Base-by-base conservation (phyloP, 2,888 invertebrate genomes). In the Ichneumoninae sp. region DNA sequence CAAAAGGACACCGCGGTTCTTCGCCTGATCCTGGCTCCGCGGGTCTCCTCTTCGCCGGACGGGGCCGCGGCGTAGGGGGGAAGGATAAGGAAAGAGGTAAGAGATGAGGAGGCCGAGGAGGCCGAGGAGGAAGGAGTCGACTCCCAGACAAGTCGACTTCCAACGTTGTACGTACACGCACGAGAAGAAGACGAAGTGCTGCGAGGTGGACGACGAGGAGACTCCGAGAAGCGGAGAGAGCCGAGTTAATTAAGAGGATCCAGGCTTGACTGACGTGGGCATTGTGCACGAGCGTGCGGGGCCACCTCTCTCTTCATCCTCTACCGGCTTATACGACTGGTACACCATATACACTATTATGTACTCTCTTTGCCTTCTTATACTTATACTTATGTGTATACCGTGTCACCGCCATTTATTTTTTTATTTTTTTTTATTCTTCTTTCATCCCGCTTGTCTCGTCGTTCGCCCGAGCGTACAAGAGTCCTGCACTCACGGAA, bases 221-320 rank as follows among this genome's bases (percentile, higher is more conserved):
- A 77, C 81, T 80, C 77, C 60, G 83, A 74, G 87, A 84, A 81
- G 65, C 81, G 40, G 40, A 76, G 52, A n/a, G 78, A 89, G 88
- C 89, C 89, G 89, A 91, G 92, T 92, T 92, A 92, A 92, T 92
- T 92, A 92, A 92, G 92, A 91, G 91, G 89, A 91, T 89, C 89
- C 88, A 88, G 75, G 88, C 89, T 91, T 92, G 92, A 92, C 90
- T 91, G 91, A 92, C 92, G 87, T 89, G 87, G 89, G 90, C 90
- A 92, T 92, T 92, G 92, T 92, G 89, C 89, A 83, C 73, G 84
- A 88, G 87, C 85, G 81, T 78, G 76, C 81, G 63, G 80, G 82
- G 74, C 86, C 87, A 81, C 79, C 85, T 85, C 77, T 63, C 77
- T 63, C 22, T 85, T 63, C 63, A 36, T 69, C 44, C 69, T 71